phyloP scores from a whole-genome alignment of 2,888 invertebrate genomes.

The Lycaena phlaeas region DNA sequence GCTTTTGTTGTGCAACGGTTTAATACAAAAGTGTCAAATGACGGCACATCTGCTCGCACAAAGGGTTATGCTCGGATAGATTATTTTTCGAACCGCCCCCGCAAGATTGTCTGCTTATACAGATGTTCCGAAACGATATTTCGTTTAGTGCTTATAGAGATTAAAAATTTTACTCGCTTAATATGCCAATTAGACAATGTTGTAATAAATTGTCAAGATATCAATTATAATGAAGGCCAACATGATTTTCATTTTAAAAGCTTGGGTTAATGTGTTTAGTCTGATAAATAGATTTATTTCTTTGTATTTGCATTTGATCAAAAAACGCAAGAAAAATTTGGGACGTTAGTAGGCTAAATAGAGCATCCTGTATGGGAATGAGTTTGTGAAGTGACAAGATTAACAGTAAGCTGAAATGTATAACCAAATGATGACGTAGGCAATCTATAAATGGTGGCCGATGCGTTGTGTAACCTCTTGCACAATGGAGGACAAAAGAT shows the following conservation, averaged over 20 bases:
- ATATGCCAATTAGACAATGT: too few species aligned
- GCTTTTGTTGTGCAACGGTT: constrained; percentile 72
- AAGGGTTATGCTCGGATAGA: constrained; percentile 68
- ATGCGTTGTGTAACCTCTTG: constrained; percentile 59
- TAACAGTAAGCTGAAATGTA: constrained; percentile 54
- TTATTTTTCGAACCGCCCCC: constrained; percentile 71
- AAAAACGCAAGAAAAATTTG: too few species aligned
- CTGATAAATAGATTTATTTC: too few species aligned
- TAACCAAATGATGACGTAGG: constrained; percentile 54
- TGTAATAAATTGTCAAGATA: too few species aligned
- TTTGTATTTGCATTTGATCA: too few species aligned
- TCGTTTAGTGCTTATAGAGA: too few species aligned
- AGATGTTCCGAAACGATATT: constrained; percentile 46
- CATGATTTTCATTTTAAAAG: too few species aligned
- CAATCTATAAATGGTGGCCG: constrained; percentile 38
- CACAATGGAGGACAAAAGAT: constrained; percentile 47
- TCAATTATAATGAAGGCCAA: too few species aligned
- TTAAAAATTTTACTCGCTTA: too few species aligned
- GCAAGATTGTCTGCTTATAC: constrained; percentile 67
- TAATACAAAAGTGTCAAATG: constrained; percentile 74
- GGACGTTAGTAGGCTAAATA: too few species aligned
- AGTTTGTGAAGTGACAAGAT: constrained; percentile 38
- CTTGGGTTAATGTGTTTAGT: too few species aligned
- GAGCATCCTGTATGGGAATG: constrained; percentile 39
- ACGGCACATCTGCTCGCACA: constrained; percentile 70